These are phyloP conservation scores for Thryonomys swinderianus DNA, from an alignment of 2,113 vertebrate genomes.

Conservation along the genomic window DNA sequence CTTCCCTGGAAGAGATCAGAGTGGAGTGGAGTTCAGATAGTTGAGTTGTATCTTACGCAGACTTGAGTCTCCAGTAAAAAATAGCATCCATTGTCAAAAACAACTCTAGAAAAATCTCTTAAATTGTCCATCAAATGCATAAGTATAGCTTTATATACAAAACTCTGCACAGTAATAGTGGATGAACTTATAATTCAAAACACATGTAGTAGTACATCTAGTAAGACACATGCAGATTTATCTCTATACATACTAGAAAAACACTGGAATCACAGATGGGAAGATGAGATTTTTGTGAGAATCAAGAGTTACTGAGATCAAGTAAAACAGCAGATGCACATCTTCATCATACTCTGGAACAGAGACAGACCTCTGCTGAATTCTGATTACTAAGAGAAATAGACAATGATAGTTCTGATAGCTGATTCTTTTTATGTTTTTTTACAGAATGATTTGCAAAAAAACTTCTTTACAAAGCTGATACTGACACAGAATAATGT, in stretches of 20 bases:
- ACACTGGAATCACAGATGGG: not conserved
- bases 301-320: not conserved
- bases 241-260: not conserved
- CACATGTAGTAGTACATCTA: not conserved
- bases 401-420: too few relatives aligned
- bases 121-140: not conserved
- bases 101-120: conserved; percentile 46
- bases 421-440: not conserved
- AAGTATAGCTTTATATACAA: conserved; percentile 11
- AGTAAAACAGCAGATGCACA: not conserved
- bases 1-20: not conserved
- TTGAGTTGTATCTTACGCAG: not conserved
- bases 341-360: not conserved
- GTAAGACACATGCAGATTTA: not conserved
- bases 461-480: conserved; percentile 15
- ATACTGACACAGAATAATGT: not conserved
- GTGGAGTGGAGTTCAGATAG: not conserved
- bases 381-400: not conserved
- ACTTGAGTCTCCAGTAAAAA: not conserved
- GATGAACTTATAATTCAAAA: conserved; percentile 18
- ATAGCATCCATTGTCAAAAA: not conserved
- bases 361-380: not conserved
- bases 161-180: conserved; percentile 35
- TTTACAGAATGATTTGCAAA: not conserved
- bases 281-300: not conserved